Percentiles rank a stretch among this genome's conserved stretches.
Evolutionary conservation across 1,140 invertebrate genomes (phyloP).

Genomic region (Lucilia cuprina): DNA sequence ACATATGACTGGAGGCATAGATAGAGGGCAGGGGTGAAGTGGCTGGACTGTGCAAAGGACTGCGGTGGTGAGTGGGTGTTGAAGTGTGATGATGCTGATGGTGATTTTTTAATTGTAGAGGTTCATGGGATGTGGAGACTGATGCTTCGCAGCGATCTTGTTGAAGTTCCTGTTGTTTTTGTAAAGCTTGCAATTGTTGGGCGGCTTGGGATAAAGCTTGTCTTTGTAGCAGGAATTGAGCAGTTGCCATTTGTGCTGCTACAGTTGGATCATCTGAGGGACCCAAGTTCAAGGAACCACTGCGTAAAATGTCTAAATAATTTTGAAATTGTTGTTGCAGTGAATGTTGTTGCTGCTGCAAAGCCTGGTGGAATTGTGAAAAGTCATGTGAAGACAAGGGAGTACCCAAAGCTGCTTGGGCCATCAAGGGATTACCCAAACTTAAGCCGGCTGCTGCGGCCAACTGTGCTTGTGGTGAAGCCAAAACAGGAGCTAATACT

Average conservation of each 20-base stretch:
- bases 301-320: slow-evolving; percentile 55
- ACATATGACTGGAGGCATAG: slow-evolving; percentile 26
- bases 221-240: slow-evolving; percentile 59
- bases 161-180: slow-evolving; percentile 72
- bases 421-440: slow-evolving; percentile 36
- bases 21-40: slow-evolving; percentile 47
- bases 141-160: slow-evolving; percentile 51
- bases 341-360: slow-evolving; percentile 56
- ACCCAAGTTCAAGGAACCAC: slow-evolving; percentile 47
- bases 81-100: slow-evolving; percentile 64
- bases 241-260: slow-evolving; percentile 53
- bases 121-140: slow-evolving; percentile 50
- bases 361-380: slow-evolving; percentile 53
- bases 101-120: slow-evolving; percentile 63
- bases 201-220: slow-evolving; percentile 83
- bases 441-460: slow-evolving; percentile 31
- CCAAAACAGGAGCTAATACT: slow-evolving; percentile 2
- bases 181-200: slow-evolving; percentile 80
- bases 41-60: slow-evolving; percentile 58
- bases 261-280: slow-evolving; percentile 53
- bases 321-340: slow-evolving; percentile 59
- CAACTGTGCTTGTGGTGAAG: slow-evolving; percentile 35
- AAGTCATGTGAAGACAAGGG: slow-evolving; percentile 54
- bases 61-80: slow-evolving; percentile 63
- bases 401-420: slow-evolving; percentile 35